Conservation (phyloP, 2,113 vertebrate genomes). For the Tinamus guttatus region DNA sequence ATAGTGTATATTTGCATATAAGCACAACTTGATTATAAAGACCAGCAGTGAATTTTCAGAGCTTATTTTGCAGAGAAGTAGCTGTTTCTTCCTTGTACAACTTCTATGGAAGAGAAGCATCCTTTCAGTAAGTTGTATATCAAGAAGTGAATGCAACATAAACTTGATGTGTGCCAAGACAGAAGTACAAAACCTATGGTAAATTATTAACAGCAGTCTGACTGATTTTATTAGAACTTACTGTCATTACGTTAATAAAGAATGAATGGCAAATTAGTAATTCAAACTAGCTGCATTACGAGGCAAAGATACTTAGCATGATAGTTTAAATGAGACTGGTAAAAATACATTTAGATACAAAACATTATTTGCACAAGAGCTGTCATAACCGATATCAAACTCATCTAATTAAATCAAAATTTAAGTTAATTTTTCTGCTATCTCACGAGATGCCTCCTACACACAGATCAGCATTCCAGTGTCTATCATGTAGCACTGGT, state of each 20-base stretch:
- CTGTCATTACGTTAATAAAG: constrained; percentile 35
- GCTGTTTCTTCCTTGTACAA: neutral
- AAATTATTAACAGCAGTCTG: constrained; percentile 11
- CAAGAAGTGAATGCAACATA: neutral
- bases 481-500: neutral
- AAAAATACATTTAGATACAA: neutral
- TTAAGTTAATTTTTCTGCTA: neutral
- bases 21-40: neutral
- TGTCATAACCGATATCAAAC: neutral
- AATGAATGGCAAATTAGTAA: constrained; percentile 9
- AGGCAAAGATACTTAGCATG: neutral
- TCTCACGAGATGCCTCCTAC: neutral
- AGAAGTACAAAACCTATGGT: neutral
- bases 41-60: neutral
- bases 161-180: neutral
- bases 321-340: neutral
- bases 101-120: neutral
- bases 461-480: neutral
- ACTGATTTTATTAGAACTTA: constrained; percentile 27
- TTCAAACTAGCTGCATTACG: neutral
- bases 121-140: neutral
- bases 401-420: constrained; percentile 34
- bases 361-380: neutral
- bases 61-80: neutral
- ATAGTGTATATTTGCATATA: neutral